Evolutionary conservation across 2,797 vertebrate species (phyloP), one percentile per base, ranked within the genome.

Genomic region (Botia kubotai): DNA sequence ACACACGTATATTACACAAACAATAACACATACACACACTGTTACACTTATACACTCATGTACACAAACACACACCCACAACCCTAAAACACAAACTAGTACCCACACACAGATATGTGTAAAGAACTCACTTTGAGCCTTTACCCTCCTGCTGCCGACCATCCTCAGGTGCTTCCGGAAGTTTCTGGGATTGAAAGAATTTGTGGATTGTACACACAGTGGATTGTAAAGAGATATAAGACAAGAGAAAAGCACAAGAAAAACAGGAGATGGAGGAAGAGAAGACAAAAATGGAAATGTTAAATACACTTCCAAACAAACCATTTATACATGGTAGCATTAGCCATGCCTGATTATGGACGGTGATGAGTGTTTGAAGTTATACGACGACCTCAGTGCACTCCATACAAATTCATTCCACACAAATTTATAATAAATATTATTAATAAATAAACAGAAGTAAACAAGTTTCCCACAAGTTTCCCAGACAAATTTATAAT

Each of bases 131-230:
- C 98, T 96, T 91, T 98, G 97, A 82, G 91, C 96, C 93, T 98
- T 98, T 91, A 97, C 94, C 88, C 96, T 92, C 86, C 95, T 96
- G 91, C 98, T 98, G 87, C 98, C 98, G 82, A 99, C 98, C 96
- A 99, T 97, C 84, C 97, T 93, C 53, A 99, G 94, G 79, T 99
- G 97, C 90, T 99, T 99, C 87, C 96, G 96, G 91, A 99, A 99
- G 89, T 99, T 98, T 92, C 98, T 99, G 86, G 83, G 88, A 80
- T 69, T 81, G 84, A 76, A 60, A 82, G 83, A 82, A 87, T 82
- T 83, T 62, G 21, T 12, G 21, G 57, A 58, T 58, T 21, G 36
- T 43, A 80, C 26, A 82, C 50, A 62, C 4, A 62, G 23, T 14
- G 13, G 60, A 62, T 62, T 29, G 60, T 55, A 26, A 81, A 79